Evolutionary conservation across 2,888 invertebrate genomes (phyloP).

Genomic region (Lysandra bellargus): DNA sequence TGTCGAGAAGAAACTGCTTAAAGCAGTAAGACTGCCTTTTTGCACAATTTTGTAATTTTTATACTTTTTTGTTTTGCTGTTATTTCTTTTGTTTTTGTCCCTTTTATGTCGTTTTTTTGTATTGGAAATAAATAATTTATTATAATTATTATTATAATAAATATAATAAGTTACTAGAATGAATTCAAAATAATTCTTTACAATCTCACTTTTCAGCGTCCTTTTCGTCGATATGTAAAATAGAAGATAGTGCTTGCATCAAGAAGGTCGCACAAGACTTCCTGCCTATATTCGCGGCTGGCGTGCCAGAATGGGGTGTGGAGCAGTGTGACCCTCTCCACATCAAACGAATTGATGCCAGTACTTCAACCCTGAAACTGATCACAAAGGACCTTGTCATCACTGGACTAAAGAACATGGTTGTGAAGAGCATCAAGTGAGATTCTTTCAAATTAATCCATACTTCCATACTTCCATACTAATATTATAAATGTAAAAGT

Average conservation of each 20-base stretch:
- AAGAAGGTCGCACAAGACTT: conserved; percentile 9
- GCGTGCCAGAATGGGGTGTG: background rate
- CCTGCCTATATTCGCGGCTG: background rate
- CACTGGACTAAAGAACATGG: background rate
- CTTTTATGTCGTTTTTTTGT: too few relatives aligned
- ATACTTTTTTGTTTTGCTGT: too few relatives aligned
- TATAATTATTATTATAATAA: too few relatives aligned
- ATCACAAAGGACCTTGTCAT: background rate
- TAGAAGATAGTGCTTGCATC: background rate
- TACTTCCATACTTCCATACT: background rate
- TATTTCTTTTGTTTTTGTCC: too few relatives aligned
- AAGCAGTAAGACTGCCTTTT: too few relatives aligned
- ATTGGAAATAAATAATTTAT: too few relatives aligned
- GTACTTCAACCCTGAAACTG: background rate
- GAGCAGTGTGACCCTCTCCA: background rate
- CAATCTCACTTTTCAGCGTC: background rate
- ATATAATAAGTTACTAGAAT: too few relatives aligned
- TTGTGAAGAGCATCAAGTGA: conserved; percentile 1
- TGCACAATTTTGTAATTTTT: too few relatives aligned
- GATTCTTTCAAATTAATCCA: background rate
- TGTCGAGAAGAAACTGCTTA: too few relatives aligned
- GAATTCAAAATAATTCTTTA: background rate
- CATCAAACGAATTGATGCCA: background rate
- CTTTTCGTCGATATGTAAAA: conserved; percentile 1
- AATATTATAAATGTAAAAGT: too few relatives aligned